These are phyloP conservation scores for Drosophila murphyi DNA, from an alignment of 1,140 invertebrate species.

Conservation along the genomic window DNA sequence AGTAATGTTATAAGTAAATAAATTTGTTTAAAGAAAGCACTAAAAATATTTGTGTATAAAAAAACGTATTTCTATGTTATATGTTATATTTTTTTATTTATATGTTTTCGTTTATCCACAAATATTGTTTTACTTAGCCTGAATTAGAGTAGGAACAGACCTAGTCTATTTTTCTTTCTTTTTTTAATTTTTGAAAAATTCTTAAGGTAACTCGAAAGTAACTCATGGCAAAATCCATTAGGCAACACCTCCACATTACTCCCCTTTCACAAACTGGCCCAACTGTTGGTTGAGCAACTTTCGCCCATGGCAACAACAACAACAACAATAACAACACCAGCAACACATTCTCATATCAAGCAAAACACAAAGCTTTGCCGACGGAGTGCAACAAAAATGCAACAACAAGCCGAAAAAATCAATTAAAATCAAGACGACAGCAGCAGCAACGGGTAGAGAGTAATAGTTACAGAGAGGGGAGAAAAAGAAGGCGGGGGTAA, in stretches of 20 bases:
- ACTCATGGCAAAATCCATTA: neutral
- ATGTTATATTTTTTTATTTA: neutral
- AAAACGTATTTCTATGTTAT: too few species aligned
- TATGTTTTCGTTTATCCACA: neutral
- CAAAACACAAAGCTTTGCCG: slow-evolving; percentile 55
- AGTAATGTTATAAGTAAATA: too few species aligned
- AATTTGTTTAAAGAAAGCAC: too few species aligned
- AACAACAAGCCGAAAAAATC: slow-evolving; percentile 58
- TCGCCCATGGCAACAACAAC: slow-evolving; percentile 44
- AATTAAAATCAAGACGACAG: slow-evolving; percentile 81
- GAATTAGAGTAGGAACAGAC: too few species aligned
- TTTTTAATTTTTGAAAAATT: neutral
- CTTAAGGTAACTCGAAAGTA: neutral
- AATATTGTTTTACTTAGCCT: too few species aligned
- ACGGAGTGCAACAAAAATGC: slow-evolving; percentile 46
- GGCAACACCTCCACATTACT: slow-evolving; percentile 7
- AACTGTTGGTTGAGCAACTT: slow-evolving; percentile 45
- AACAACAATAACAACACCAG: neutral
- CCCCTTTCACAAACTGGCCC: slow-evolving; percentile 13
- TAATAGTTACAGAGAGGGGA: slow-evolving; percentile 5
- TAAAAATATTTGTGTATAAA: too few species aligned
- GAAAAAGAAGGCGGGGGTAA: neutral
- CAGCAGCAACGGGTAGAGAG: slow-evolving; percentile 37
- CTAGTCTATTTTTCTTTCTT: too few species aligned
- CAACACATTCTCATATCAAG: slow-evolving; percentile 42